Base-by-base conservation (phyloP, 2,797 vertebrate species). In the Hemitrygon akajei region DNA sequence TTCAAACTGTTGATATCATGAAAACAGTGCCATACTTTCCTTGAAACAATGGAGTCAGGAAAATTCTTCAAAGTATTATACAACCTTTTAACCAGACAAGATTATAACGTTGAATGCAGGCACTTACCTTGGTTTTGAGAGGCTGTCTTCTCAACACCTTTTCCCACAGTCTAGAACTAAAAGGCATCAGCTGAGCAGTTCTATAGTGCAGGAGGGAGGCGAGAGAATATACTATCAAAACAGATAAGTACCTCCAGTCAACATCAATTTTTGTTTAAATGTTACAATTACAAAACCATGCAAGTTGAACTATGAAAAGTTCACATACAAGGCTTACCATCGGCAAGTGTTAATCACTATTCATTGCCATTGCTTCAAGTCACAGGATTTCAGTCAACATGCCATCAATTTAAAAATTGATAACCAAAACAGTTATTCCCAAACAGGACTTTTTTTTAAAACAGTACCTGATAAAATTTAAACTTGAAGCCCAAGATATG, bases 401-500 rank as follows among this genome's bases (percentile, higher is more conserved):
- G 14, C 7, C 47, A 93, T 34, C 25, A 82, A 60, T 82, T 82
- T 60, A n/a, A 18, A 47, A 66, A 93, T 27, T 47, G 25, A 40
- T 18, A 63, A 60, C 10, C 20, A 56, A 87, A 77, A 75, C 5
- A 75, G 80, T 25, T 1, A 40, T 30, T 73, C n/a, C 47, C 79
- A 87, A 77, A 27, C 47, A 25, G 60, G 22, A 87, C 20, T 47
- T 16, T 60, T 63, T 30, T 76, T 0, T 81, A 71, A 2, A 22
- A 20, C 79, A 84, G 95, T 96, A 99, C 98, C 98, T 99, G 99
- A 95, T 99, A 99, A 95, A 99, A 99, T 95, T 99, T 99, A 96
- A 99, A 99, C 95, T 99, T 99, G 96, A 99, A 99, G 92, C 98
- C 99, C 94, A 99, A 97, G 95, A 99, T 99, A 97, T 99, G 99